Evolutionary conservation across 2,797 vertebrate genomes (phyloP), one percentile per base, ranked within the genome.

Genomic region (Urocyon cinereoargenteus): DNA sequence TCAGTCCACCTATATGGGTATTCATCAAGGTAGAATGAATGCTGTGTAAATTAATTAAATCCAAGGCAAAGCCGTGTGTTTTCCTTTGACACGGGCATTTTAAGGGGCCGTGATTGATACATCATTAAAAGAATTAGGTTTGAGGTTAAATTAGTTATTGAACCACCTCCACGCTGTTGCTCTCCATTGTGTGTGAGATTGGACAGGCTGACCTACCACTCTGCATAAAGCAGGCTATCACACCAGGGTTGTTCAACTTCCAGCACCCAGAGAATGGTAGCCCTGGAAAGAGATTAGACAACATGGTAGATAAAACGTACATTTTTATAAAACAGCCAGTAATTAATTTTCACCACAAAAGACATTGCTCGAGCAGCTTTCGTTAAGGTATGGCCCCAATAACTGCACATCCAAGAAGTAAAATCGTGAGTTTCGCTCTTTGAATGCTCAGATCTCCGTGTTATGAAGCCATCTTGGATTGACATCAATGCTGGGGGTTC

Each of bases 91-190:
- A 93, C 0, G 3, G 84, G 91, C 88, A 90, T 75, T 98, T 93
- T 93, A 96, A 98, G 93, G 55, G 19, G 83, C 83, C 87, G 92
- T 97, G 90, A 98, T 95, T 98, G 98, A 99, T 98, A 78, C 77
- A 96, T 98, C 97, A 98, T 98, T 98, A 97, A 96, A 96, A 90
- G 98, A 94, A 98, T 98, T 98, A 97, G 97, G 94, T 95, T 96
- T 83, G 92, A 98, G 98, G 97, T 98, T 98, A 99, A 99, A 99
- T 99, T 98, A 99, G 97, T 98, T 99, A 99, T 99, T 97, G 99
- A 99, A 98, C 98, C 94, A 91, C 94, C 93, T 97, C 73, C 64
- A 94, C 93, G 84, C 73, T 91, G 93, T 97, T 94, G 93, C 79
- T 95, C 97, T 98, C 94, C 95, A 64, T 98, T 97, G 53, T 12